Evolutionary conservation across 2,797 vertebrate species (phyloP), one percentile per base, ranked within the genome.

Genomic region (Protonibea diacanthus): DNA sequence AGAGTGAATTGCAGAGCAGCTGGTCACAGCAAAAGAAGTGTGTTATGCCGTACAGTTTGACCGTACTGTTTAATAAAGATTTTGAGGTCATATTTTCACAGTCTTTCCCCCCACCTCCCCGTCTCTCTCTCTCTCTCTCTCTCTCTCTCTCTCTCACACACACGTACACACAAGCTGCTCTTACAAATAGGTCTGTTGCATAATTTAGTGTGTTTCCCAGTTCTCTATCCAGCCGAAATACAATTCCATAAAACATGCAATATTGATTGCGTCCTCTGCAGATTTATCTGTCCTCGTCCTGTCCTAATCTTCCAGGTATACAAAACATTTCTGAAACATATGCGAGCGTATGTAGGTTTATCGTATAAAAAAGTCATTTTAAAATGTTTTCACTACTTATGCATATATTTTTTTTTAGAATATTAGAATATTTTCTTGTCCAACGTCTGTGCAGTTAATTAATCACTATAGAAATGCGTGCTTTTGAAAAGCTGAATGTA

Each of bases 171-270:
- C 68, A 79, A 13, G 33, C 74, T 88, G 72, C 83, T 91, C 70
- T 78, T 86, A 94, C 92, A 94, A 92, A 93, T 93, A 90, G 88
- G 48, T 82, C 88, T 93, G 85, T 83, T 95, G 94, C 93, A 95
- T 94, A 92, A 95, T 95, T 95, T 95, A 95, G 84, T 91, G 86
- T 91, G 83, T 90, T 91, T 93, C 86, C 91, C 89, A 86, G 92
- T 94, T 93, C 88, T 91, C 91, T 91, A 90, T 92, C 90, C 88
- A 93, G 86, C 75, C 73, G 86, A 92, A 92, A 94, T 87, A 91
- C 90, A 91, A 93, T 92, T 92, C 88, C 86, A 91, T 92, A 92
- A 92, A 94, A 90, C 87, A 91, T 91, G 81, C 72, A 88, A 86
- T 92, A 93, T 89, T 90, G 91, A 94, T 92, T 78, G 48, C 12